Conservation (phyloP, 2,888 invertebrate species). For the Mesorhabditis spiculigera region DNA sequence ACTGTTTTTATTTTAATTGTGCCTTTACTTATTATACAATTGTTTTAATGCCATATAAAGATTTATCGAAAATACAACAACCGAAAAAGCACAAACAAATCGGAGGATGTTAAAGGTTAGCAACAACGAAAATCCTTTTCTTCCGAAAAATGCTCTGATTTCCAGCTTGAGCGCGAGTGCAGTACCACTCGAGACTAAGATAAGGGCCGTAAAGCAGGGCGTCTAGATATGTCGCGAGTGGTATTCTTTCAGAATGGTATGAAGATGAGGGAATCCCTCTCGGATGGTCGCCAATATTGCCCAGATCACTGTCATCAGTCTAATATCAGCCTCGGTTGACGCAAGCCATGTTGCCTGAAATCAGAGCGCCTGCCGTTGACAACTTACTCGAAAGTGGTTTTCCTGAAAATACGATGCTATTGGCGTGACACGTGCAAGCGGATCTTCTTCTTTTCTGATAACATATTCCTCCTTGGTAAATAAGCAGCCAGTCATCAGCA, state of each 20-base stretch:
- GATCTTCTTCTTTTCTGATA: background rate
- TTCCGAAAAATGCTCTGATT: no score
- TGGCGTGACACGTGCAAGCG: background rate
- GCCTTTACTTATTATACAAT: no score
- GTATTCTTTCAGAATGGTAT: conserved; percentile 1
- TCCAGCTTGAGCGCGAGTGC: no score
- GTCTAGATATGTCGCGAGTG: background rate
- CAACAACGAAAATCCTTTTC: no score
- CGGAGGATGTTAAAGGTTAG: no score
- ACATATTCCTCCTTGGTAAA: background rate
- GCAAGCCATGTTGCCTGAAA: conserved; percentile 1
- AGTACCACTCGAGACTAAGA: no score
- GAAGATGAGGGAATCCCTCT: background rate
- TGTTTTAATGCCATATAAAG: no score
- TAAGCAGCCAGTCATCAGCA: background rate
- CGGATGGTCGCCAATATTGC: background rate
- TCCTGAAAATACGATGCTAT: background rate
- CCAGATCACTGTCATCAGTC: background rate
- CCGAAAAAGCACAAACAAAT: no score
- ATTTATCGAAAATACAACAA: no score
- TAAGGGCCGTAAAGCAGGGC: no score
- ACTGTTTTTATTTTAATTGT: no score
- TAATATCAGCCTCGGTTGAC: background rate
- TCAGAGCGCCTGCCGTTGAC: background rate
- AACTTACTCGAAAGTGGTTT: background rate